phyloP scores from a whole-genome alignment of 2,113 vertebrate species.

The Sorex araneus region DNA sequence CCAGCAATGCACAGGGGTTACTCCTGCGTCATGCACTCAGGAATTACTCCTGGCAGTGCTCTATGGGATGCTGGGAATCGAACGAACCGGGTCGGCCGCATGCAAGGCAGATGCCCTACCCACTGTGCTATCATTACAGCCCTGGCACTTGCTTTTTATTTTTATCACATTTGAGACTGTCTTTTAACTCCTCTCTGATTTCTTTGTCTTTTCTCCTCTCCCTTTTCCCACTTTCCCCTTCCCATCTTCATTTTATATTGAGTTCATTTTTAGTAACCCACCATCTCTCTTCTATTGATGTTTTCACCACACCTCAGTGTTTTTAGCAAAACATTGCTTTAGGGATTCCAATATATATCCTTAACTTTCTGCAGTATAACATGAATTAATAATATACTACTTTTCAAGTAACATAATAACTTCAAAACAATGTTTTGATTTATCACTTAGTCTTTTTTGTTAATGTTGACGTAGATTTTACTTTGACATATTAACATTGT shows the following conservation, averaged over 20 bases:
- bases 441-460: background rate
- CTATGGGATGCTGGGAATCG: too few relatives aligned
- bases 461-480: background rate
- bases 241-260: slow-evolving; percentile 1
- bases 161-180: background rate
- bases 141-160: too few relatives aligned
- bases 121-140: too few relatives aligned
- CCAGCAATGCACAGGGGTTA: too few relatives aligned
- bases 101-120: too few relatives aligned
- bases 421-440: background rate
- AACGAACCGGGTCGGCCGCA: too few relatives aligned
- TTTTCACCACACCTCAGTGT: background rate
- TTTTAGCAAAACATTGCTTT: background rate
- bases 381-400: slow-evolving; percentile 11
- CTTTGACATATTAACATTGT: background rate
- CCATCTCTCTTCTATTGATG: background rate
- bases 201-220: background rate
- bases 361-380: slow-evolving; percentile 14
- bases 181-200: slow-evolving; percentile 16
- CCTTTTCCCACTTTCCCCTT: background rate
- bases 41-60: too few relatives aligned
- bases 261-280: slow-evolving; percentile 2
- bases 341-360: slow-evolving; percentile 7
- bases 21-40: too few relatives aligned
- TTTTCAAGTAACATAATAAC: background rate